phyloP scores from a whole-genome alignment of 2,888 invertebrate species.

The Drosophila anceps region DNA sequence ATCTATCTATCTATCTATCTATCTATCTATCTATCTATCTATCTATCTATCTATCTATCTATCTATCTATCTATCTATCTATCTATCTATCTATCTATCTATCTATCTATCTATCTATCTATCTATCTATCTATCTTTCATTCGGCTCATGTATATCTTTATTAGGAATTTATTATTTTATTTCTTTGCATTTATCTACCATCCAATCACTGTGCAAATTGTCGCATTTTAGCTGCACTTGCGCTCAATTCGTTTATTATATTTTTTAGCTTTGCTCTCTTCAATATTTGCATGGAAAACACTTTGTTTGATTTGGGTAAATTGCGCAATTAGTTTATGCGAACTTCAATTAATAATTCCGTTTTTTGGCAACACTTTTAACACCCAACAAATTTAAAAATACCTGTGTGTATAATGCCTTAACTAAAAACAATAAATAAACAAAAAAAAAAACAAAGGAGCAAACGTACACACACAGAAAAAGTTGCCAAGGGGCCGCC shows the following conservation, averaged over 20 bases:
- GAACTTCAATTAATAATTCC: constrained; percentile 52
- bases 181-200: no score
- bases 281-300: constrained; percentile 23
- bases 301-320: constrained; percentile 35
- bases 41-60: no score
- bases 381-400: constrained; percentile 6
- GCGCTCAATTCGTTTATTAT: not conserved
- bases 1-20: no score
- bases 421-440: constrained; percentile 1
- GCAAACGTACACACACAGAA: constrained; percentile 8
- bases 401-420: constrained; percentile 12
- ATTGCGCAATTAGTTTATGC: constrained; percentile 57
- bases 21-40: no score
- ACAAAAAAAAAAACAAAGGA: not conserved
- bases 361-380: constrained; percentile 20
- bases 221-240: constrained; percentile 16
- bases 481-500: constrained; percentile 52
- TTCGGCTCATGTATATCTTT: no score
- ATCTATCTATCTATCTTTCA: no score
- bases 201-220: constrained; percentile 7
- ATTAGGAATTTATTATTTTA: no score
- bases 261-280: constrained; percentile 2
- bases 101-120: no score
- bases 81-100: no score
- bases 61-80: no score